These are phyloP conservation scores for Holotrichia oblita DNA, from an alignment of 1,140 invertebrate species.

Conservation along the genomic window DNA sequence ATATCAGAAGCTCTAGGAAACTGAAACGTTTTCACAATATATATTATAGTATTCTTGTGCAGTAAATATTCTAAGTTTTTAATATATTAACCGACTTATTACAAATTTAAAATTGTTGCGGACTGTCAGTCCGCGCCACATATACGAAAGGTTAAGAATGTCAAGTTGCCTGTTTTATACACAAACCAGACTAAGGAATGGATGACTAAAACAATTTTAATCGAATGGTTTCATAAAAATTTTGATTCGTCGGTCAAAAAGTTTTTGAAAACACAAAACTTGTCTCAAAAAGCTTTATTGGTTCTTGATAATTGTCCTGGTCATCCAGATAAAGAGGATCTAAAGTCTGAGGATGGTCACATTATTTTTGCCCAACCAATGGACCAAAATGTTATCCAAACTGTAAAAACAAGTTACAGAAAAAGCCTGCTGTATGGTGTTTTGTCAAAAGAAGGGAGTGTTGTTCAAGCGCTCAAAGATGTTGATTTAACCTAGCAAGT, in stretches of 20 bases:
- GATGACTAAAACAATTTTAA: constrained; percentile 1
- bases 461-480: not conserved
- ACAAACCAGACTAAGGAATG: constrained; percentile 5
- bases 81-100: too few relatives aligned
- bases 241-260: not conserved
- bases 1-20: too few relatives aligned
- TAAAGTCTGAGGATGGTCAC: too few relatives aligned
- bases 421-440: not conserved
- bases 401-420: too few relatives aligned
- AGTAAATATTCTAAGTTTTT: too few relatives aligned
- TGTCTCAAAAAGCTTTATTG: not conserved
- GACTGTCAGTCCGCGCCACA: too few relatives aligned
- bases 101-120: too few relatives aligned
- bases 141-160: too few relatives aligned
- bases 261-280: not conserved
- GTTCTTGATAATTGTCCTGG: not conserved
- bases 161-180: not conserved
- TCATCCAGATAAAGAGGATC: constrained; percentile 1
- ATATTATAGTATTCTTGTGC: too few relatives aligned
- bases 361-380: too few relatives aligned
- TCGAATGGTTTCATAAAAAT: not conserved
- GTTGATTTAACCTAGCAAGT: not conserved
- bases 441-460: not conserved
- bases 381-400: too few relatives aligned
- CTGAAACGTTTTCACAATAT: too few relatives aligned